Percentiles rank a stretch among this genome's conserved stretches.
phyloP scores from a whole-genome alignment of 2,888 invertebrate species.

The Orthosia gothica region DNA sequence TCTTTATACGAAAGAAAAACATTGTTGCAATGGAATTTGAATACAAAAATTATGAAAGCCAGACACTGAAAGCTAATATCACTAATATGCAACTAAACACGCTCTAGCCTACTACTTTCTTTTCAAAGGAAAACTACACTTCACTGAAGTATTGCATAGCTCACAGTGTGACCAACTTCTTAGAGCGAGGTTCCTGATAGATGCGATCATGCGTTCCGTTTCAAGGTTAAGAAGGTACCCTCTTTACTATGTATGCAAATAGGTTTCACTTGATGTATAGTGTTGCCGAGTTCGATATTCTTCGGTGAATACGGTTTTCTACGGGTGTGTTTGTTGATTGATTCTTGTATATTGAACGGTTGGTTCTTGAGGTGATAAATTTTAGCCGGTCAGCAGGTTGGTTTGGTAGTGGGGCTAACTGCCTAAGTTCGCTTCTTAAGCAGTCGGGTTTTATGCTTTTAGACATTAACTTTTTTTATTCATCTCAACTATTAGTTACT shows the following conservation, averaged over 20 bases:
- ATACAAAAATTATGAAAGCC: too few species aligned
- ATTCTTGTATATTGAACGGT: constrained; percentile 1
- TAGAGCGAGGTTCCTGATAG: constrained; percentile 33
- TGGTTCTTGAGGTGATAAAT: background rate
- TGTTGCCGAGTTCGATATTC: background rate
- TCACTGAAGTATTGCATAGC: background rate
- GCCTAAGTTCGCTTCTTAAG: too few species aligned
- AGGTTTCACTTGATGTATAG: constrained; percentile 34
- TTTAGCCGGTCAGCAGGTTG: background rate
- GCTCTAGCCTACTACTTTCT: too few species aligned
- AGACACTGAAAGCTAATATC: too few species aligned
- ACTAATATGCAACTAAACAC: too few species aligned
- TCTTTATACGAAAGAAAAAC: too few species aligned
- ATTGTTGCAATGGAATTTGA: too few species aligned
- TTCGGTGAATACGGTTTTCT: background rate
- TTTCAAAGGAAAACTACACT: too few species aligned
- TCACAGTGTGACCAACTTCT: constrained; percentile 1
- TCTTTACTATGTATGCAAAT: constrained; percentile 49
- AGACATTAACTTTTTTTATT: too few species aligned
- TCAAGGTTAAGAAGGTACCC: constrained; percentile 8
- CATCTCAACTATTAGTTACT: too few species aligned
- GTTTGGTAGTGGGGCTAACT: too few species aligned
- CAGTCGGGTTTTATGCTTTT: too few species aligned
- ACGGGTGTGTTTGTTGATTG: background rate
- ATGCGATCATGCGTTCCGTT: constrained; percentile 38